Conservation (phyloP, 2,888 invertebrate species). For the Patella pellucida region DNA sequence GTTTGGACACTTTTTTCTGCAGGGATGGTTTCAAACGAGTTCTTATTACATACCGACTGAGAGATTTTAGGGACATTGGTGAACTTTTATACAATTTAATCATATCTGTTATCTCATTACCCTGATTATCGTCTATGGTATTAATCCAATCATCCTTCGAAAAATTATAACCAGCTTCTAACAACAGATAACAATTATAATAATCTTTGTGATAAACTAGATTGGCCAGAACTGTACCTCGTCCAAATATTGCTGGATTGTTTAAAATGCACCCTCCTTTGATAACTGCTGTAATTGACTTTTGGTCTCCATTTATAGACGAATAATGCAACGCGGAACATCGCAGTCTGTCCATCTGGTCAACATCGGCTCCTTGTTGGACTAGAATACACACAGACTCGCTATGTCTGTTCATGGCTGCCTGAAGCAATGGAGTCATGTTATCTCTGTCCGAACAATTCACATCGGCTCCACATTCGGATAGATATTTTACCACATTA, state of each 20-base stretch:
- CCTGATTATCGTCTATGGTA: background rate
- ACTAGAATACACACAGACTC: conserved; percentile 42
- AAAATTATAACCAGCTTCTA: conserved; percentile 48
- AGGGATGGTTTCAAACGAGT: background rate
- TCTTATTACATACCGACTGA: background rate
- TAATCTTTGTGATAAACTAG: conserved; percentile 40
- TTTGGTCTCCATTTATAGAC: conserved; percentile 37
- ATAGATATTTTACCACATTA: conserved; percentile 33
- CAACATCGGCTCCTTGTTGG: conserved; percentile 42
- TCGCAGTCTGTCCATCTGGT: conserved; percentile 39
- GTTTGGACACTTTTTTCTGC: too few species aligned
- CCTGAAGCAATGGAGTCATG: conserved; percentile 49
- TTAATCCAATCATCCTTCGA: conserved; percentile 32
- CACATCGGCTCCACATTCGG: conserved; percentile 40
- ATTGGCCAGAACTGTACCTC: conserved; percentile 51
- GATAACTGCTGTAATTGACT: conserved; percentile 35
- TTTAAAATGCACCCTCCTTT: conserved; percentile 46
- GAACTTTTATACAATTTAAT: background rate
- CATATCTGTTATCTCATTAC: background rate
- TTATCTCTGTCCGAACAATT: conserved; percentile 50
- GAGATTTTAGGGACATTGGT: background rate
- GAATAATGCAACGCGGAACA: conserved; percentile 53
- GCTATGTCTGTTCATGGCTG: conserved; percentile 37
- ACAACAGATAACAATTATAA: conserved; percentile 35
- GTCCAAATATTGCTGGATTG: conserved; percentile 43